phyloP scores from a whole-genome alignment of 64 coral and sea anemone genomes.

The Montipora efflorescens region DNA sequence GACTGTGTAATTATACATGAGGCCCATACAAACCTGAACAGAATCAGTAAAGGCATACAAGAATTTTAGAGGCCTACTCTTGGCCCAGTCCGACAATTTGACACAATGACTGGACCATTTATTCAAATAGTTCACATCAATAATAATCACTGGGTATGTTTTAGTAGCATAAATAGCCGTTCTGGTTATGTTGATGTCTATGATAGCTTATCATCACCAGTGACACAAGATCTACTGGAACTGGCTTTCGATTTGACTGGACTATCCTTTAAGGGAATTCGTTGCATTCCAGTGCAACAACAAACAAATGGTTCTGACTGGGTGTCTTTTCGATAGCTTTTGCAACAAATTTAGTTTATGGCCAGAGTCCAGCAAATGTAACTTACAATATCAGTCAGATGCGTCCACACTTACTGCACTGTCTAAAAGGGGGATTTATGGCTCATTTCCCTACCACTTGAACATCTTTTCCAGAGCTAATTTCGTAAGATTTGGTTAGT shows the following conservation, averaged over 20 bases:
- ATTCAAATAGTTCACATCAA: neutral
- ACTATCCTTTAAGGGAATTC: slow-evolving; percentile 55
- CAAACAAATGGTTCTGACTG: too few species aligned
- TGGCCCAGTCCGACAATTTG: slow-evolving; percentile 11
- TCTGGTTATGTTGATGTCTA: slow-evolving; percentile 66
- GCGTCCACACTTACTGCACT: too few species aligned
- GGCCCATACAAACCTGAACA: neutral
- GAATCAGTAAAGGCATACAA: neutral
- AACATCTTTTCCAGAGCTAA: too few species aligned
- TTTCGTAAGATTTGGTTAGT: too few species aligned
- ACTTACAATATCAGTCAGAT: too few species aligned
- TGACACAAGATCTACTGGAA: slow-evolving; percentile 30
- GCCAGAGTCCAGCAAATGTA: too few species aligned
- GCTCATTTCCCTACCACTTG: too few species aligned
- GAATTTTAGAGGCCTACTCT: slow-evolving; percentile 28
- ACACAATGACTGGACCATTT: neutral
- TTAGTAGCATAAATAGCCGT: slow-evolving; percentile 13
- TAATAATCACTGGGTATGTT: slow-evolving; percentile 43
- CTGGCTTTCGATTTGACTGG: slow-evolving; percentile 50
- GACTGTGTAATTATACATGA: neutral
- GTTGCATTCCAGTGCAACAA: too few species aligned
- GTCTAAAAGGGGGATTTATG: too few species aligned
- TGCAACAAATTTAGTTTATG: too few species aligned
- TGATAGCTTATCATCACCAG: slow-evolving; percentile 51
- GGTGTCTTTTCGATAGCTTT: too few species aligned